Percentiles rank a stretch among this genome's conserved stretches.
phyloP scores from a whole-genome alignment of 2,113 vertebrate genomes.

The Barbus barbus region DNA sequence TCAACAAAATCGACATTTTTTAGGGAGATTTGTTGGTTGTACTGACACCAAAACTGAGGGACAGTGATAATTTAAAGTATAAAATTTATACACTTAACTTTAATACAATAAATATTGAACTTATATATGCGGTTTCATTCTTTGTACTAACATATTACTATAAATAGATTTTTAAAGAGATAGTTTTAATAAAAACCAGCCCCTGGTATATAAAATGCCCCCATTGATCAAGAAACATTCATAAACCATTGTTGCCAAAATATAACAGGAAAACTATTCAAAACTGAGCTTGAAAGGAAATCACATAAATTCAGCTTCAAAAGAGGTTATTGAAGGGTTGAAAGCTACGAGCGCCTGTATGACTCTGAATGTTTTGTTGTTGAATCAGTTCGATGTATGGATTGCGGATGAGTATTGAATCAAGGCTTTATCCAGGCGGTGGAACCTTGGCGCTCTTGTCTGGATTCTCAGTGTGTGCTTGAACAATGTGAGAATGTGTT shows the following conservation, averaged over 20 bases:
- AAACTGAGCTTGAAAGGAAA: neutral
- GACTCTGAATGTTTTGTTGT: slow-evolving; percentile 47
- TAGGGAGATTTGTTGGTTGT: neutral
- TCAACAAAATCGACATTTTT: neutral
- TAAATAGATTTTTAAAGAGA: too few relatives aligned
- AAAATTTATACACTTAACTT: neutral
- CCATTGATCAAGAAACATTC: neutral
- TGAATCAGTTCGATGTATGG: slow-evolving; percentile 71
- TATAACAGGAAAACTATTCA: neutral
- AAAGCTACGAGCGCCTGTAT: neutral
- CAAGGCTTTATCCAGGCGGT: slow-evolving; percentile 66
- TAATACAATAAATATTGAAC: neutral
- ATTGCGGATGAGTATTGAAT: slow-evolving; percentile 74
- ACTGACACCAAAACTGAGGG: neutral
- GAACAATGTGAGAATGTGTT: slow-evolving; percentile 58
- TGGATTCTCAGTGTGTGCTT: slow-evolving; percentile 24
- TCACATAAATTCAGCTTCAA: slow-evolving; percentile 18
- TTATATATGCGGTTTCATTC: neutral
- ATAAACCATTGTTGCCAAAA: neutral
- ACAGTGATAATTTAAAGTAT: neutral
- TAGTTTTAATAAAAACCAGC: neutral
- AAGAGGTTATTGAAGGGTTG: neutral
- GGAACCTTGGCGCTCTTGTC: slow-evolving; percentile 22
- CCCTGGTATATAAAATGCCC: neutral
- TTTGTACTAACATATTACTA: too few relatives aligned